Percentiles rank a stretch among this genome's conserved stretches.
phyloP scores from a whole-genome alignment of 30 jellyfish, hydroid and myxozoan genomes.

The Hydra vulgaris region DNA sequence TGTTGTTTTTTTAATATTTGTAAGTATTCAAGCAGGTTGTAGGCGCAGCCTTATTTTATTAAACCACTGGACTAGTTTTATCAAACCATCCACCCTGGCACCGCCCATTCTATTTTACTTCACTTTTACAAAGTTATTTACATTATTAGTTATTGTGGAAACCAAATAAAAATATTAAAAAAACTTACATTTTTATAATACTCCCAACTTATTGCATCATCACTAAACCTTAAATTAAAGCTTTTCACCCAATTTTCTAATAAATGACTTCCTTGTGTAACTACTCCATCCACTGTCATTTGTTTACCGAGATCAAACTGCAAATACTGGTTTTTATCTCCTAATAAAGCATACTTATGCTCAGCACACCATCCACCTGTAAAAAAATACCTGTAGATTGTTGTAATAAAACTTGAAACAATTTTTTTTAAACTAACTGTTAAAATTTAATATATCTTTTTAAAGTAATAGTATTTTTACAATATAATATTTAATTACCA shows the following conservation, averaged over 20 bases:
- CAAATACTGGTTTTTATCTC: constrained; percentile 49
- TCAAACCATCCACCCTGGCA: too few species aligned
- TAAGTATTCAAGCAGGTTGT: too few species aligned
- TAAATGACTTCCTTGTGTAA: constrained; percentile 95
- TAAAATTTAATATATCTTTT: too few species aligned
- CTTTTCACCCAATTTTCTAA: constrained; percentile 79
- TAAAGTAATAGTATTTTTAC: not conserved
- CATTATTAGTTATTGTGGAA: too few species aligned
- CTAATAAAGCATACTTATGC: constrained; percentile 35
- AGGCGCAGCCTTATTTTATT: too few species aligned
- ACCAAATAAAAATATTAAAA: not conserved
- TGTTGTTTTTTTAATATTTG: too few species aligned
- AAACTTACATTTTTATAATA: constrained; percentile 53
- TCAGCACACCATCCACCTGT: constrained; percentile 98
- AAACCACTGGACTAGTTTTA: too few species aligned
- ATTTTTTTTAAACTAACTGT: not conserved
- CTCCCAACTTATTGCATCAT: constrained; percentile 74
- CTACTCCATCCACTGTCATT: constrained; percentile 60
- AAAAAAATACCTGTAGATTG: not conserved
- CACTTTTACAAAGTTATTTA: too few species aligned
- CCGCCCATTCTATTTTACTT: too few species aligned
- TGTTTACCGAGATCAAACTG: constrained; percentile 62
- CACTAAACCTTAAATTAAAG: constrained; percentile 64
- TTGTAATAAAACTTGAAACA: not conserved
- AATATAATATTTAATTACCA: constrained; percentile 55